Evolutionary conservation across 2,888 invertebrate genomes (phyloP), one percentile per base, ranked within the genome.

Genomic region (Clistopyga incitator): DNA sequence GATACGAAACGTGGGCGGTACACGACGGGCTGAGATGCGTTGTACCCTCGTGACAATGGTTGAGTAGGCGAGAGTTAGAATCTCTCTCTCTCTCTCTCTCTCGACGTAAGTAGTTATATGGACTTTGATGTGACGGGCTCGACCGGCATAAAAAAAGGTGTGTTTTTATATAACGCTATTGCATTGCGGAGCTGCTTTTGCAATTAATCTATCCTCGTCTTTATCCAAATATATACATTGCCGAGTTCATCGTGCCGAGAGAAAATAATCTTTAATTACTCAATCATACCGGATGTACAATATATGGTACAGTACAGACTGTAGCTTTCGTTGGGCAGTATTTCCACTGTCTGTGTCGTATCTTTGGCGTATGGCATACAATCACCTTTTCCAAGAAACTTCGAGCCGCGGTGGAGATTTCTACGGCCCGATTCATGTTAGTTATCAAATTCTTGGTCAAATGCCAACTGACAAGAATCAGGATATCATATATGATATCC

Each of bases 191-290:
- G n/a, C 65, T 68, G 61, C 52, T 72, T 61, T 72, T 68, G 68
- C 72, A 70, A 15, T 75, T 56, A 34, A 78, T 50, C 52, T 59
- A 54, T 1, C 74, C 54, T 47, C 34, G 47, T 74, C 20, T 18
- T 42, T 59, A 67, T 52, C 71, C 72, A 76, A 83, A 83, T 76
- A 79, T 61, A 76, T 76, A 47, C 10, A n/a, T n/a, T n/a, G n/a
- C n/a, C n/a, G n/a, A n/a, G n/a, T n/a, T n/a, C n/a, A n/a, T n/a
- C n/a, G n/a, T n/a, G n/a, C n/a, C n/a, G n/a, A n/a, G n/a, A n/a
- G n/a, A n/a, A n/a, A n/a, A n/a, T n/a, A n/a, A n/a, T n/a, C 64
- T 20, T 25, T 25, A 11, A 25, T 25, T 56, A 56, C 25, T 25
- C 56, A 56, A 56, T 8, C 11, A 25, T 25, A 20, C 10, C 56